These are phyloP conservation scores for Conger conger DNA, from an alignment of 2,113 vertebrate genomes.

Conservation along the genomic window DNA sequence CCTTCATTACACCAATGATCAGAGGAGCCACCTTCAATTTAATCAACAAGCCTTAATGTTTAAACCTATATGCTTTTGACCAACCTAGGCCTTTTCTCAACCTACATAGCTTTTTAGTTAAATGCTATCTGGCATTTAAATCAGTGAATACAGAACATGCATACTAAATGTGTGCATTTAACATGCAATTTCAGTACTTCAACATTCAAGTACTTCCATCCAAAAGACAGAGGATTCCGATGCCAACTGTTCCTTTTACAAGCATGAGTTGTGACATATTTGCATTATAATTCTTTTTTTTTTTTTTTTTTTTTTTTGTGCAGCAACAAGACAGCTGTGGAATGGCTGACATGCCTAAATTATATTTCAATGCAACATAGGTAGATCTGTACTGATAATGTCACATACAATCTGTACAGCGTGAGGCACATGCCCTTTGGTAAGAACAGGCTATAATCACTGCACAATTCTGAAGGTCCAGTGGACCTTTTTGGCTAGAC, in stretches of 20 bases:
- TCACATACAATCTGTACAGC: conserved; percentile 4
- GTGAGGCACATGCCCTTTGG: conserved; percentile 9
- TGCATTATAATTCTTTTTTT: background rate
- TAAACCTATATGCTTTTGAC: background rate
- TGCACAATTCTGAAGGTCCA: background rate
- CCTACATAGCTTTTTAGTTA: background rate
- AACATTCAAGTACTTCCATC: background rate
- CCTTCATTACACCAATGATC: background rate
- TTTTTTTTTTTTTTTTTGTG: too few relatives aligned
- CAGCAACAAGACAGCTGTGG: background rate
- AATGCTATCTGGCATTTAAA: background rate
- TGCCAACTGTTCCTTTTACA: background rate
- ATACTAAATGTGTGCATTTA: too few relatives aligned
- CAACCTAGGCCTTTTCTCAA: background rate
- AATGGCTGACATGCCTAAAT: background rate
- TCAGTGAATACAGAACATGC: background rate
- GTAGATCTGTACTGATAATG: conserved; percentile 6
- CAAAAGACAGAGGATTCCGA: background rate
- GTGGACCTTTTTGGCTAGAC: background rate
- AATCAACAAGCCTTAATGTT: background rate
- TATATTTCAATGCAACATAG: background rate
- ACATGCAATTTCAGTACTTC: background rate
- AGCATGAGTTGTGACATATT: background rate
- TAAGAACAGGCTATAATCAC: background rate
- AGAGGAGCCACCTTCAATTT: background rate